phyloP scores from a whole-genome alignment of 2,113 vertebrate species.

The Rhynchomys soricoides region DNA sequence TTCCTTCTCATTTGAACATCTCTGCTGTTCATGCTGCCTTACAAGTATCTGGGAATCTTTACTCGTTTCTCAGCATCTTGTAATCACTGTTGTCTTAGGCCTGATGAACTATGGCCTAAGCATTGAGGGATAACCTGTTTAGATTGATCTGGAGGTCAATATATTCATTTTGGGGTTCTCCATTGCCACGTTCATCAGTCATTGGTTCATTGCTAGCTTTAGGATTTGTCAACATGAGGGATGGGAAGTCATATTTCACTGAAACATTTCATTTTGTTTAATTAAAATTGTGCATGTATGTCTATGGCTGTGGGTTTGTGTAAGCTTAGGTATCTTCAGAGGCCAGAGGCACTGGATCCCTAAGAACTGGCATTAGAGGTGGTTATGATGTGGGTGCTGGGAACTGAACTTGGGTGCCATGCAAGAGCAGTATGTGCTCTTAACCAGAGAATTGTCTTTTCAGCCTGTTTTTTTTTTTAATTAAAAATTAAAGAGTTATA shows the following conservation, averaged over 20 bases:
- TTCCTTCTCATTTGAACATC: slow-evolving; percentile 12
- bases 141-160: background rate
- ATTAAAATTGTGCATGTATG: background rate
- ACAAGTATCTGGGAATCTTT: background rate
- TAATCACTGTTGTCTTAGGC: background rate
- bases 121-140: background rate
- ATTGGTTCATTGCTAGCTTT: background rate
- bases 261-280: background rate
- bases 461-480: background rate
- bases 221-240: background rate
- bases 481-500: background rate
- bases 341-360: background rate
- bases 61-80: background rate
- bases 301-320: too few relatives aligned
- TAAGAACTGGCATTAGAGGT: background rate
- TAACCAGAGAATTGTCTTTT: too few relatives aligned
- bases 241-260: background rate
- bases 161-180: background rate
- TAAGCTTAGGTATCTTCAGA: background rate
- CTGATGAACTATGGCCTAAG: background rate
- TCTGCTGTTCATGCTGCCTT: background rate
- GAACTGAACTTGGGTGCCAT: background rate
- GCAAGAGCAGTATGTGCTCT: background rate
- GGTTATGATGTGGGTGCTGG: background rate
- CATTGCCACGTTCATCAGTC: background rate